These are phyloP conservation scores for Hirundo rustica DNA, from an alignment of 2,797 vertebrate genomes.

Conservation along the genomic window DNA sequence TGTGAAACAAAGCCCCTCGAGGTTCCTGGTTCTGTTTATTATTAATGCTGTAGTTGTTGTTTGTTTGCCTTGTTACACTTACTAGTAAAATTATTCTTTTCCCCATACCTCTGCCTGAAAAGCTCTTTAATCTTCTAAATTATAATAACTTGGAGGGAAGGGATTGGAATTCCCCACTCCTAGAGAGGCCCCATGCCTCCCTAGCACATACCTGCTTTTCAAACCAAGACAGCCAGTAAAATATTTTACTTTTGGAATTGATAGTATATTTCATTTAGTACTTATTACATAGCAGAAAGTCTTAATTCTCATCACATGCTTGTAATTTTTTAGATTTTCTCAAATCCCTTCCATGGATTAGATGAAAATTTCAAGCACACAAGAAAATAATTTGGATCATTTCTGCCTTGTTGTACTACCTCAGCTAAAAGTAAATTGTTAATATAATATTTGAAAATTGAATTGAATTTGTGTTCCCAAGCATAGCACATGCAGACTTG, in stretches of 20 bases:
- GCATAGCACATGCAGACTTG: neutral
- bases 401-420: neutral
- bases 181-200: no score
- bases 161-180: no score
- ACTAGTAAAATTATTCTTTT: no score
- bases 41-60: no score
- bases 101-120: no score
- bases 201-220: no score
- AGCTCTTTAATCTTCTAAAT: no score
- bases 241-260: neutral
- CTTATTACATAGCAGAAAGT: neutral
- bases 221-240: neutral
- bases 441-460: neutral
- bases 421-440: neutral
- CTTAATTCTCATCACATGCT: slow-evolving; percentile 7
- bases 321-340: neutral
- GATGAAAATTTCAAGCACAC: neutral
- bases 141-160: no score
- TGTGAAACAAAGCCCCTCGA: no score
- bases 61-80: no score
- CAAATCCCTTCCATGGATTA: neutral
- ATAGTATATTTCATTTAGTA: neutral
- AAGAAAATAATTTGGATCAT: neutral
- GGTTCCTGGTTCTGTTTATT: no score
- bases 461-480: neutral